Conservation (phyloP, 2,113 vertebrate species). For the Falcunculus frontatus region DNA sequence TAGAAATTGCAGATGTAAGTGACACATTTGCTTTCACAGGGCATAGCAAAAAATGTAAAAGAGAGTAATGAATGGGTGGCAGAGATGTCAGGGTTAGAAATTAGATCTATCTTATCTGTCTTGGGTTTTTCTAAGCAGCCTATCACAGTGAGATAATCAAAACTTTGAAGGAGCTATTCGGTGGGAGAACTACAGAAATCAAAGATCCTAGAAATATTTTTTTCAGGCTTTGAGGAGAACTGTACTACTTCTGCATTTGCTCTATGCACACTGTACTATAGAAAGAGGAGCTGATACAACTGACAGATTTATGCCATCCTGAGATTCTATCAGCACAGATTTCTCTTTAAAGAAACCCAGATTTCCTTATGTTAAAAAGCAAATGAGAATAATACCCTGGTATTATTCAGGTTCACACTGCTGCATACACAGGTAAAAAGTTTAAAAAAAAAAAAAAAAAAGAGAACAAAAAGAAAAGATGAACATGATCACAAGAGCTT, state of each 20-base stretch:
- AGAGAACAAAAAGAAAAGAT: not conserved
- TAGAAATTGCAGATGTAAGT: conserved; percentile 8
- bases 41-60: conserved; percentile 12
- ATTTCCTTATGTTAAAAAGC: not conserved
- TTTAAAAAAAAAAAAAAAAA: not conserved
- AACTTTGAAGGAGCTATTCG: not conserved
- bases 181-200: conserved; percentile 6
- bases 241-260: not conserved
- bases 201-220: not conserved
- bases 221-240: not conserved
- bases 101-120: conserved; percentile 52
- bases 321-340: conserved; percentile 8
- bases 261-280: not conserved
- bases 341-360: conserved; percentile 19
- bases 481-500: not conserved
- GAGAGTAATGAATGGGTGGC: conserved; percentile 51
- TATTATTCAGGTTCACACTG: not conserved
- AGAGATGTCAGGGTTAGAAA: conserved; percentile 56
- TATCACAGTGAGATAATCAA: not conserved
- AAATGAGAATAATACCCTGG: not conserved
- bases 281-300: not conserved
- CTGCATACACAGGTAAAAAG: not conserved
- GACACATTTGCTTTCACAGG: conserved; percentile 43
- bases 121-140: conserved; percentile 21
- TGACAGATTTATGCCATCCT: not conserved